phyloP scores from a whole-genome alignment of 1,140 invertebrate species.

The Oreohelix idahoensis region DNA sequence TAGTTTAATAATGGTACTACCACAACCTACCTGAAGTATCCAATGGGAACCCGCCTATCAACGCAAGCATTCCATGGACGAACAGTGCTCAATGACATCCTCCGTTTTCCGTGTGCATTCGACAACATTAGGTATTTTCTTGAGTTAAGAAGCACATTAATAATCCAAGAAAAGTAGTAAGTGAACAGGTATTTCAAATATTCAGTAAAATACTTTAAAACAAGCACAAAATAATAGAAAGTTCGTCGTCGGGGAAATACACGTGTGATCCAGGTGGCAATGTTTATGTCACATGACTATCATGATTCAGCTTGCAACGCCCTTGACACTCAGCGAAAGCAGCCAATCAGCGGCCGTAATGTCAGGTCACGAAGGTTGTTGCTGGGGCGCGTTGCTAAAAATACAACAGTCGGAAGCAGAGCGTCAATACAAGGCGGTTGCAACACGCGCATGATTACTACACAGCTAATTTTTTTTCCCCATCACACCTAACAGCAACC shows the following conservation, averaged over 20 bases:
- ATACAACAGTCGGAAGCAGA: constrained; percentile 39
- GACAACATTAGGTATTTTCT: not conserved
- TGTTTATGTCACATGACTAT: constrained; percentile 54
- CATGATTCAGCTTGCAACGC: constrained; percentile 49
- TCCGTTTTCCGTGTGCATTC: not conserved
- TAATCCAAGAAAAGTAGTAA: not conserved
- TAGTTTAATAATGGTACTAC: too few relatives aligned
- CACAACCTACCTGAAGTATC: constrained; percentile 21
- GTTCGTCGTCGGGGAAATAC: not conserved
- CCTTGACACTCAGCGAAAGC: constrained; percentile 38
- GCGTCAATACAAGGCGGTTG: constrained; percentile 26
- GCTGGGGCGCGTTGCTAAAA: constrained; percentile 50
- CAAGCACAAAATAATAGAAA: not conserved
- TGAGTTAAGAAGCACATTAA: not conserved
- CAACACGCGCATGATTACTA: constrained; percentile 17
- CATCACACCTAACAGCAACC: too few relatives aligned
- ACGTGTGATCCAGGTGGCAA: constrained; percentile 52
- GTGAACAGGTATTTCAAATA: not conserved
- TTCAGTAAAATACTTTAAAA: not conserved
- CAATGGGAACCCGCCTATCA: constrained; percentile 31
- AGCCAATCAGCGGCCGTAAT: constrained; percentile 44
- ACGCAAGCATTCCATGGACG: constrained; percentile 38
- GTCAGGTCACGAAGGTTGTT: constrained; percentile 47
- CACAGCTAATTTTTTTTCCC: not conserved
- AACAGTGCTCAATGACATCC: not conserved